A percentile compares a stretch with the other conserved stretches of the same genome.
phyloP scores from a whole-genome alignment of 1,140 invertebrate genomes.

The silkworm (Bombyx mori) region ASM3026992v2 NC_085112.1:11005501-11006000 shows the following conservation, averaged over 20 bases:
- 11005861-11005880: neutral
- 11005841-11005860: neutral
- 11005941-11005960: slow-evolving; percentile 1
- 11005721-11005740: neutral
- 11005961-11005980: neutral
- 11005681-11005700: neutral
- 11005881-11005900: slow-evolving; percentile 1
- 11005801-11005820: slow-evolving; percentile 1
- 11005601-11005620: neutral
- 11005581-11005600: neutral
- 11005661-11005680: neutral
- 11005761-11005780: neutral
- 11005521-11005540: neutral
- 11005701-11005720: neutral
- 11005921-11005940: slow-evolving; percentile 4
- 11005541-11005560: neutral
- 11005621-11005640: neutral
- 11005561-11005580: too few species aligned
- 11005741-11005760: slow-evolving; percentile 1
- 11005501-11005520: neutral
- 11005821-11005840: slow-evolving; percentile 1
- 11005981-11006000: neutral
- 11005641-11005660: slow-evolving; percentile 2
- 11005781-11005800: slow-evolving; percentile 1
- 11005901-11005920: slow-evolving; percentile 1